Percentiles rank a stretch among this genome's conserved stretches.
Evolutionary conservation across 2,888 invertebrate species (phyloP).

Genomic region (Cataglyphis albicans): DNA sequence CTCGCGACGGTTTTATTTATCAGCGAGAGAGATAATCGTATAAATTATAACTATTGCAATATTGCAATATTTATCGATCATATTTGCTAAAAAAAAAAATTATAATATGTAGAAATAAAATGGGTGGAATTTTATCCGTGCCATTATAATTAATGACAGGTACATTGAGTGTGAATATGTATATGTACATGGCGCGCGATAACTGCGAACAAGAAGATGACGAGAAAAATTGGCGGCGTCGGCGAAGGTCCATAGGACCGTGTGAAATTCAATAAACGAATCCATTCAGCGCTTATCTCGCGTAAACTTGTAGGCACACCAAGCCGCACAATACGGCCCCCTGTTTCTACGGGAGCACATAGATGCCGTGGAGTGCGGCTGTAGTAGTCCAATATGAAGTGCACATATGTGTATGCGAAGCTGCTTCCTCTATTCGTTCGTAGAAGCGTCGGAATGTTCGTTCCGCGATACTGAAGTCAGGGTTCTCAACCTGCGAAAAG

Average conservation of each 20-base stretch:
- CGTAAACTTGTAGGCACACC: conserved; percentile 77
- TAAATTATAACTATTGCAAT: background rate
- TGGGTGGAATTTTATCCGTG: too few species aligned
- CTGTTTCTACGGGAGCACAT: conserved; percentile 58
- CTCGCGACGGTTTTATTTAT: conserved; percentile 9
- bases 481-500: conserved; percentile 43
- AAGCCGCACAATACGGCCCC: conserved; percentile 61
- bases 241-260: conserved; percentile 61
- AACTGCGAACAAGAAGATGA: background rate
- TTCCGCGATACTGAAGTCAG: conserved; percentile 38
- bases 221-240: conserved; percentile 37
- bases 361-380: background rate
- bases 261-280: conserved; percentile 82
- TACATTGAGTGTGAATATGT: background rate
- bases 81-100: too few species aligned
- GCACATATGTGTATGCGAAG: conserved; percentile 14
- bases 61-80: background rate
- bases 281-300: conserved; percentile 82
- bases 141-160: background rate
- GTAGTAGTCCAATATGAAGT: conserved; percentile 13
- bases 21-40: background rate
- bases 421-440: conserved; percentile 47
- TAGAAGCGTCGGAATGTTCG: conserved; percentile 40
- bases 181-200: conserved; percentile 12
- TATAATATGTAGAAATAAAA: too few species aligned